Evolutionary conservation across 30 jellyfish, hydroid and myxozoan species (phyloP).

Genomic region (Calvadosia cruxmelitensis): DNA sequence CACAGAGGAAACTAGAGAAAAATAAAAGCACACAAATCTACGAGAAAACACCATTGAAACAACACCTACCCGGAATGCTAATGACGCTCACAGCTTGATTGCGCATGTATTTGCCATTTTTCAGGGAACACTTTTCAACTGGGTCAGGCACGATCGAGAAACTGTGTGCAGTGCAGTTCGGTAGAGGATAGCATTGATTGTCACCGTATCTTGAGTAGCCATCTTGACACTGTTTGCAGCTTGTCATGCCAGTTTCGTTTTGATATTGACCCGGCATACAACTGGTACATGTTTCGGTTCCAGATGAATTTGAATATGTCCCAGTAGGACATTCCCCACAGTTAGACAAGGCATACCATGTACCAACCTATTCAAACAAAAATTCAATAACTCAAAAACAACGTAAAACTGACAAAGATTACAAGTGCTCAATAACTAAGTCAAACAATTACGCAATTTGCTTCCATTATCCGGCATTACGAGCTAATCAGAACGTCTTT

Average conservation of each 20-base stretch:
- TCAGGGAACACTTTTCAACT: slow-evolving; percentile 33
- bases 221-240: slow-evolving; percentile 45
- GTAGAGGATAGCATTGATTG: slow-evolving; percentile 34
- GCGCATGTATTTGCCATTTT: slow-evolving; percentile 27
- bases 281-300: slow-evolving; percentile 54
- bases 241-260: slow-evolving; percentile 50
- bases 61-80: background rate
- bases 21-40: too few relatives aligned
- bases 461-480: background rate
- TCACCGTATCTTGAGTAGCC: slow-evolving; percentile 70
- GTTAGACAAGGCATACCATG: slow-evolving; percentile 12
- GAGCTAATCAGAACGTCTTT: background rate
- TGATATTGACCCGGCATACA: slow-evolving; percentile 68
- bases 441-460: background rate
- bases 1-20: too few relatives aligned
- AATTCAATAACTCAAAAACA: background rate
- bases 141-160: slow-evolving; percentile 50
- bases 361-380: slow-evolving; percentile 33
- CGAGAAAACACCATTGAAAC: too few relatives aligned
- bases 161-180: slow-evolving; percentile 34
- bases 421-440: background rate
- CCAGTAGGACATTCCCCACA: slow-evolving; percentile 75
- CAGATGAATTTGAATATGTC: slow-evolving; percentile 41
- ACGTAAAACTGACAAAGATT: background rate
- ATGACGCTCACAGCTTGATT: slow-evolving; percentile 1